phyloP scores from a whole-genome alignment of 2,888 invertebrate genomes.

The Troides helena region DNA sequence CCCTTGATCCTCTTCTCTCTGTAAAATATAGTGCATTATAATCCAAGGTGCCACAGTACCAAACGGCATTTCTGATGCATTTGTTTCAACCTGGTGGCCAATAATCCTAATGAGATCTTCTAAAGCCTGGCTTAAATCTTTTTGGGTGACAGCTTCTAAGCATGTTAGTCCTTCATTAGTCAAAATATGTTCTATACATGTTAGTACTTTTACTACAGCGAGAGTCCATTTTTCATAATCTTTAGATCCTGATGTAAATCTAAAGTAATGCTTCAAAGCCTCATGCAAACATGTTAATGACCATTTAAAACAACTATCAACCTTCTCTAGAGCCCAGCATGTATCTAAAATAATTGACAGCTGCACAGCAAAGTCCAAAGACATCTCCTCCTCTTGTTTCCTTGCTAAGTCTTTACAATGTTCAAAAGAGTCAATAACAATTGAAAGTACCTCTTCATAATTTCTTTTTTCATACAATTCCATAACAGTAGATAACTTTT shows the following conservation, averaged over 20 bases:
- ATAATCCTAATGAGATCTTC: slow-evolving; percentile 88
- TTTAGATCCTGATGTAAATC: slow-evolving; percentile 62
- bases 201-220: slow-evolving; percentile 69
- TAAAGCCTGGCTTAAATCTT: slow-evolving; percentile 83
- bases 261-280: slow-evolving; percentile 83
- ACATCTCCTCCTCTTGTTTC: slow-evolving; percentile 69
- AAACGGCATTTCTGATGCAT: slow-evolving; percentile 82
- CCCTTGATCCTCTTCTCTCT: slow-evolving; percentile 85
- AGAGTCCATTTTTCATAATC: slow-evolving; percentile 73
- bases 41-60: slow-evolving; percentile 90
- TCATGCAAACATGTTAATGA: slow-evolving; percentile 88
- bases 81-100: slow-evolving; percentile 89
- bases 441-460: slow-evolving; percentile 83
- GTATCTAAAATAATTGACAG: slow-evolving; percentile 83
- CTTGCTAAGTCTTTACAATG: slow-evolving; percentile 69
- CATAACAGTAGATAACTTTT: slow-evolving; percentile 82
- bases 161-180: slow-evolving; percentile 66
- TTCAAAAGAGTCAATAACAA: slow-evolving; percentile 85
- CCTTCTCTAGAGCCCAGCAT: slow-evolving; percentile 82
- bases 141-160: slow-evolving; percentile 78
- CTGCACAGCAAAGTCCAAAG: slow-evolving; percentile 79
- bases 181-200: slow-evolving; percentile 71
- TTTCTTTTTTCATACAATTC: slow-evolving; percentile 83
- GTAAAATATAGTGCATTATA: slow-evolving; percentile 88
- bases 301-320: slow-evolving; percentile 87